These are phyloP conservation scores for Ginglymostoma cirratum DNA, from an alignment of 2,113 vertebrate species.

Conservation along the genomic window DNA sequence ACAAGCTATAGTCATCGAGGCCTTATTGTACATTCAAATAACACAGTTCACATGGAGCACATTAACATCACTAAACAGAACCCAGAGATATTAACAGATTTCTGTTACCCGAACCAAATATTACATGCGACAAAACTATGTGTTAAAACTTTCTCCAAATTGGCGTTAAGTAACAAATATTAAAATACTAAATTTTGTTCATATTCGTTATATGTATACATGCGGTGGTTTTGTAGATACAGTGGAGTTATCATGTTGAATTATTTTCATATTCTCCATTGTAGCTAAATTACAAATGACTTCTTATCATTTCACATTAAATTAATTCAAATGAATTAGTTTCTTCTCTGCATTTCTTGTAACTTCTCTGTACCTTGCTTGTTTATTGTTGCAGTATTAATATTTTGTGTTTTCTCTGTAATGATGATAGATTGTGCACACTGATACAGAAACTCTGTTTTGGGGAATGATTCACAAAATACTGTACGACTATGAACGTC, in stretches of 20 bases:
- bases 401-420: slow-evolving; percentile 14
- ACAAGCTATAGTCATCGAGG: too few relatives aligned
- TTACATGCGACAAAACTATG: background rate
- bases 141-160: background rate
- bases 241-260: background rate
- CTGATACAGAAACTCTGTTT: background rate
- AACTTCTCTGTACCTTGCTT: background rate
- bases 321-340: background rate
- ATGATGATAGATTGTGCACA: background rate
- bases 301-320: background rate
- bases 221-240: background rate
- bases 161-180: background rate
- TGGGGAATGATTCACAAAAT: background rate
- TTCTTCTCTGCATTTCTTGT: background rate
- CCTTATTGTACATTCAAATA: background rate
- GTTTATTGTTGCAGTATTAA: background rate
- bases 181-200: background rate
- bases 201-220: background rate
- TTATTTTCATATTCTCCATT: background rate
- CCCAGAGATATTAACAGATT: background rate
- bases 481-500: background rate
- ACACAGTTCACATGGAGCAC: background rate
- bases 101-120: background rate
- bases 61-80: slow-evolving; percentile 6
- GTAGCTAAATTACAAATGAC: background rate